Conservation (phyloP, 2,888 invertebrate species). For the Callosobruchus maculatus region DNA sequence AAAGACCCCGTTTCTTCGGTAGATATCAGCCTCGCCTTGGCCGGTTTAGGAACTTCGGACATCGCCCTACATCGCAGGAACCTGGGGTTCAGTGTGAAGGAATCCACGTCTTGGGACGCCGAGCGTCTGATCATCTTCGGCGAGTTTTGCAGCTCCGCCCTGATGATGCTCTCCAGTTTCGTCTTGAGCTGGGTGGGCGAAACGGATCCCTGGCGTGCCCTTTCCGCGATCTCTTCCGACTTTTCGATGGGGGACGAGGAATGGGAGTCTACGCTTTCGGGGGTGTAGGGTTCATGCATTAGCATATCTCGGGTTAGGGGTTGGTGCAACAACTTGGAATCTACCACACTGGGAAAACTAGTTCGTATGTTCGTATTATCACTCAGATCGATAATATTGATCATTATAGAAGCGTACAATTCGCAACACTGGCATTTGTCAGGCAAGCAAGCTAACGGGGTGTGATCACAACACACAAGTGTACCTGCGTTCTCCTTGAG, state of each 20-base stretch:
- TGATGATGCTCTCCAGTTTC: slow-evolving; percentile 54
- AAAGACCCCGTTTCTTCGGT: slow-evolving; percentile 32
- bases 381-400: slow-evolving; percentile 47
- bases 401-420: slow-evolving; percentile 46
- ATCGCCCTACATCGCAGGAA: slow-evolving; percentile 33
- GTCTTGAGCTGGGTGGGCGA: slow-evolving; percentile 63
- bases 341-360: slow-evolving; percentile 39
- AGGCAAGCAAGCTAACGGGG: slow-evolving; percentile 51
- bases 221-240: slow-evolving; percentile 38
- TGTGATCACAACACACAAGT: slow-evolving; percentile 57
- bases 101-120: slow-evolving; percentile 32
- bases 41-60: slow-evolving; percentile 36
- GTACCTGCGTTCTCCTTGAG: slow-evolving; percentile 76
- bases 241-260: slow-evolving; percentile 60
- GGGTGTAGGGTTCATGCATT: slow-evolving; percentile 70
- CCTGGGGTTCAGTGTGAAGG: slow-evolving; percentile 10
- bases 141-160: slow-evolving; percentile 27
- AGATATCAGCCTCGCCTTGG: slow-evolving; percentile 28
- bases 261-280: slow-evolving; percentile 77
- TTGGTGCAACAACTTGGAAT: slow-evolving; percentile 53
- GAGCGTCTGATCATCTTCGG: slow-evolving; percentile 35
- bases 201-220: slow-evolving; percentile 45
- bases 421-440: slow-evolving; percentile 50
- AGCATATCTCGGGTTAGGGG: slow-evolving; percentile 49
- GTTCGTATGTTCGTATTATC: slow-evolving; percentile 35